Percentiles rank a stretch among this genome's conserved stretches.
Evolutionary conservation across 2,888 invertebrate species (phyloP).

Genomic region (Rhabditoides inermis): DNA sequence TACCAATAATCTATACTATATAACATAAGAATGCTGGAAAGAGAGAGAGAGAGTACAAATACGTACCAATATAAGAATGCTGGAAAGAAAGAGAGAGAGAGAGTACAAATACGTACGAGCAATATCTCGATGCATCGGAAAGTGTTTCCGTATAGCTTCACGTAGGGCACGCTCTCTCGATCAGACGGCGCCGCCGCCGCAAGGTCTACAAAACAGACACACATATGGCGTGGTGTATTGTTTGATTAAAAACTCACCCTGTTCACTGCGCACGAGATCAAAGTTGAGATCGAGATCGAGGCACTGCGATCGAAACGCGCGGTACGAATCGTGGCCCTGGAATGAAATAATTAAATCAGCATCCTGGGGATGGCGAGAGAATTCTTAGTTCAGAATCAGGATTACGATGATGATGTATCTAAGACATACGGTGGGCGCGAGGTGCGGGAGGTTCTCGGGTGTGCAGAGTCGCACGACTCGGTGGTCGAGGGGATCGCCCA

Average conservation of each 20-base stretch:
- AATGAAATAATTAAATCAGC: too few relatives aligned
- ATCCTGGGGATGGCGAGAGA: too few relatives aligned
- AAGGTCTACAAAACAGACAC: too few relatives aligned
- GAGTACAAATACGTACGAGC: slow-evolving; percentile 63
- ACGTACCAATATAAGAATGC: too few relatives aligned
- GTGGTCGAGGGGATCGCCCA: slow-evolving; percentile 89
- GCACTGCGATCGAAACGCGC: slow-evolving; percentile 82
- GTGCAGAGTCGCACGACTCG: slow-evolving; percentile 89
- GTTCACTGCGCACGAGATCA: slow-evolving; percentile 74
- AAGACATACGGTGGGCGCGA: too few relatives aligned
- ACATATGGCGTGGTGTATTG: too few relatives aligned
- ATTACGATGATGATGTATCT: too few relatives aligned
- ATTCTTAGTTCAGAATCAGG: too few relatives aligned
- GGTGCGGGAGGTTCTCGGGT: slow-evolving; percentile 88
- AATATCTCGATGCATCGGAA: slow-evolving; percentile 57
- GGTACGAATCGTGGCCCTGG: slow-evolving; percentile 83
- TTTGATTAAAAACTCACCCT: too few relatives aligned
- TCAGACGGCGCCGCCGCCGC: too few relatives aligned
- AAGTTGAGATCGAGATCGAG: slow-evolving; percentile 68
- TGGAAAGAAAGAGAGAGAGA: too few relatives aligned
- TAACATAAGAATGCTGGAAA: slow-evolving; percentile 2
- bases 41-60: slow-evolving; percentile 1
- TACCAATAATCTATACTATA: background rate
- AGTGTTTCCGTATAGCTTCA: slow-evolving; percentile 50
- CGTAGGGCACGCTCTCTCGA: slow-evolving; percentile 36